Evolutionary conservation across 2,888 invertebrate species (phyloP), one percentile per base, ranked within the genome.

Genomic region (Idaea biselata): DNA sequence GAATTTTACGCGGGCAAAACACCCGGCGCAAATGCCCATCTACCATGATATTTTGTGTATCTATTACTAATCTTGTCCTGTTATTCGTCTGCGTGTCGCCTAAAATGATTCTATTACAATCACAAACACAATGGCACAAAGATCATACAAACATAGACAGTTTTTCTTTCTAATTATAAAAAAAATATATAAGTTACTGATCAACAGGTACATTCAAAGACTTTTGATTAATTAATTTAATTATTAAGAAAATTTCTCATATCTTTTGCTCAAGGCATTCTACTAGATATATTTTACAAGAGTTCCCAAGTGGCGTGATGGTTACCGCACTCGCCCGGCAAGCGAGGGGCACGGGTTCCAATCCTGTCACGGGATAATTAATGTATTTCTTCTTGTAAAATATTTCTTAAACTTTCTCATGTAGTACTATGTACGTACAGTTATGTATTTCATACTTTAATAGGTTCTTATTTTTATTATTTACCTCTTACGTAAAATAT

Each of bases 91-190:
- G 11, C 44, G 11, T 14, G 1, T 8, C 2, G 44, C 7, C 8
- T 70, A 72, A 68, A 25, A 70, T 64, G 60, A 65, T 75, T 73
- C 64, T 74, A 59, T 68, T 70, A 76, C 60, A 72, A 75, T 72
- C 76, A 69, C 74, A 76, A 81, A 79, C 69, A 81, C 81, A 84
- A 89, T 88, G 88, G 86, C 87, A 88, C 87, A 76, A 75, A 82
- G 83, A 77, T 73, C 73, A 68, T 69, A 73, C 18, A 59, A 11
- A 53, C 53, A 67, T 58, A 66, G 70, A 67, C 63, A 69, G 63
- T 65, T 11, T 65, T 18, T 44, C 33, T 18, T 58, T 8, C 31
- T 63, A 60, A 59, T 31, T 60, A 64, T 58, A 62, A 70, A 72
- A 65, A 70, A 66, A 75, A 3, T 3, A 25, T 66, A 58, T 53